A percentile compares a stretch with the other conserved stretches of the same genome.
These are phyloP conservation scores for Potamarius usumacintae DNA, from an alignment of 2,113 vertebrate species.

Conservation along the genomic window DNA sequence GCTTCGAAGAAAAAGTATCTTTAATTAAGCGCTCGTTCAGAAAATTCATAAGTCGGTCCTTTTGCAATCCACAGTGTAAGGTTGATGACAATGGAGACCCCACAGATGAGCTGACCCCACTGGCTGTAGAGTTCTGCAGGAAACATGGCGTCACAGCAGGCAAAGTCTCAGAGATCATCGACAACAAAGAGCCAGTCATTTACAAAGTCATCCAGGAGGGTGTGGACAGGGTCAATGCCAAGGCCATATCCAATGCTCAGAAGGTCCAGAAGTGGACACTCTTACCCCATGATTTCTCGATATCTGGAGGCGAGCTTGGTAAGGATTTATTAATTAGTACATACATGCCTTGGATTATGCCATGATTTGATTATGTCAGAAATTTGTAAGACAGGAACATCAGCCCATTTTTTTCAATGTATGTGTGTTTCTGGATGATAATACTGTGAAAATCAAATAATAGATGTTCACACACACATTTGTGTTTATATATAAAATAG, in stretches of 20 bases:
- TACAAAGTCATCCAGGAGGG: constrained; percentile 73
- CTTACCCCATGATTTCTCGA: constrained; percentile 70
- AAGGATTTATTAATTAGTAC: constrained; percentile 39
- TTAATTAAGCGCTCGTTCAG: neutral
- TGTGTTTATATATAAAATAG: neutral
- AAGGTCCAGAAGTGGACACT: constrained; percentile 74
- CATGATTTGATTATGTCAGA: neutral
- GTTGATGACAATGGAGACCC: constrained; percentile 68
- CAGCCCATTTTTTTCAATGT: neutral
- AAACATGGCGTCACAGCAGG: constrained; percentile 50
- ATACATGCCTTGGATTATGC: neutral
- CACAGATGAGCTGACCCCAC: constrained; percentile 67
- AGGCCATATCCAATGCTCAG: constrained; percentile 70
- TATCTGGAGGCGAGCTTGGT: constrained; percentile 76
- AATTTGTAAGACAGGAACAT: neutral
- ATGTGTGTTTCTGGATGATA: neutral
- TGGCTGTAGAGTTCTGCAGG: constrained; percentile 64
- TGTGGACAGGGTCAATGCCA: constrained; percentile 66
- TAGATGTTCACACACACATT: neutral
- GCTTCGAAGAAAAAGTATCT: neutral
- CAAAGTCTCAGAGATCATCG: constrained; percentile 68
- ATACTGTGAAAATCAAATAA: neutral
- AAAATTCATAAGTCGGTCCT: neutral
- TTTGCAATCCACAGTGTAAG: constrained; percentile 61
- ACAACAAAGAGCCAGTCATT: constrained; percentile 69